Base-by-base conservation (phyloP, 2,797 vertebrate species). In the Pantherophis vulpinus region DNA sequence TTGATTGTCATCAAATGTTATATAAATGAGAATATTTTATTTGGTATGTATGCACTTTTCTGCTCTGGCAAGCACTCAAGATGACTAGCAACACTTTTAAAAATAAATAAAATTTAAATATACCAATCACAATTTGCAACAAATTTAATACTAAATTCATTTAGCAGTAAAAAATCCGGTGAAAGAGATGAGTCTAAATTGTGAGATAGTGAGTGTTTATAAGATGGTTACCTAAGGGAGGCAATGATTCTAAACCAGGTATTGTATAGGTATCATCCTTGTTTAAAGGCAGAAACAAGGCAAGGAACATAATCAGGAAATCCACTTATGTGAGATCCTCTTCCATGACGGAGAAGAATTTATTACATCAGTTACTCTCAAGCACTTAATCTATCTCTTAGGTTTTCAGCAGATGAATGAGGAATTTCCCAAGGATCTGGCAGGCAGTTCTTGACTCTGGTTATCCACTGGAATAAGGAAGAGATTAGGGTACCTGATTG, bases 241-340 rank as follows among this genome's bases (percentile, higher is more conserved):
- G 47, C 47, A 7, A 90, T 1, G 29, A 14, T 63, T 86, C 13
- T 86, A 90, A n/a, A 60, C 18, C 18, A 10, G 20, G 10, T 25
- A 79, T 11, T 42, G 37, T 79, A 79, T 23, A 79, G 18, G 9
- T 79, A 79, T 79, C 37, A 79, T 8, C 37, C 20, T 20, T 79
- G 74, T 60, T 79, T 29, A 89, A 89, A 60, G 42, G 87, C 55
- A 56, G 18, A 70, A 11, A 54, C 16, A 58, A 66, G 51, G 25
- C 59, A 90, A 90, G n/a, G 32, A 63, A 79, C 42, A 88, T 93
- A 93, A 93, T 93, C 63, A 93, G 61, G 29, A 93, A 93, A 93
- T 91, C 83, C 63, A 91, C 63, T 93, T 88, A 93, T 79, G 55
- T 93, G 86, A 90, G 42, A 83, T 86, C 32, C 58, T 88, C 86